These are phyloP conservation scores for Teinopalpus imperialis DNA, from an alignment of 2,888 invertebrate species.

Conservation along the genomic window DNA sequence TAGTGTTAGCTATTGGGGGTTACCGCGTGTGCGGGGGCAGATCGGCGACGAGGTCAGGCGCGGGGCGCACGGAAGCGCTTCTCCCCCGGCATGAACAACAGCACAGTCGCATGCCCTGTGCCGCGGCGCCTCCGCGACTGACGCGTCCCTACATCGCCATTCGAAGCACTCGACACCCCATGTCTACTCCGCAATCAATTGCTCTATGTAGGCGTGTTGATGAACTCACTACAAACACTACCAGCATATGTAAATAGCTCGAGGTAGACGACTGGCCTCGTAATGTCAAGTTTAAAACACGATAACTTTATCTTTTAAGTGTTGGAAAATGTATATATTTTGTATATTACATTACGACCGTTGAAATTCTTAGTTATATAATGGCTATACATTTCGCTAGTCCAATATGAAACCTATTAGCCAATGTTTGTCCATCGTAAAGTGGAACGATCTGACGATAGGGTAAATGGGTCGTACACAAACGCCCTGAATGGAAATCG, in stretches of 20 bases:
- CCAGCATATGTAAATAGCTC: constrained; percentile 58
- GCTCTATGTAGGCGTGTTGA: constrained; percentile 49
- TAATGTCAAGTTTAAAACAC: constrained; percentile 22
- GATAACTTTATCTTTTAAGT: too few species aligned
- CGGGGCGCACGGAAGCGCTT: constrained; percentile 44
- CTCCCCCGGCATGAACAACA: constrained; percentile 68
- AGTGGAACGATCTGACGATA: constrained; percentile 74
- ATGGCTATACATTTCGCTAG: too few species aligned
- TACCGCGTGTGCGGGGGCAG: constrained; percentile 70
- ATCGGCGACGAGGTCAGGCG: constrained; percentile 71
- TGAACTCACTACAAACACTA: constrained; percentile 47
- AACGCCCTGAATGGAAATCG: constrained; percentile 59
- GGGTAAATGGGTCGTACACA: constrained; percentile 68
- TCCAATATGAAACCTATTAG: constrained; percentile 44
- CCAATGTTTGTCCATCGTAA: constrained; percentile 44
- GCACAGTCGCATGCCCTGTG: constrained; percentile 48
- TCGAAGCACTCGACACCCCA: constrained; percentile 29
- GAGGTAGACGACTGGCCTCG: constrained; percentile 19
- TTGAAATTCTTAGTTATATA: too few species aligned
- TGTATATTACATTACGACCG: too few species aligned
- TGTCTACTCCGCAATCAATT: constrained; percentile 41
- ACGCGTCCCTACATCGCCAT: constrained; percentile 47
- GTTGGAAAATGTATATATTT: too few species aligned
- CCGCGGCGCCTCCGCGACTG: constrained; percentile 62
- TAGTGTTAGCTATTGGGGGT: constrained; percentile 27